A percentile compares a stretch with the other conserved stretches of the same genome.
These are phyloP conservation scores for Danionella cerebrum DNA, from an alignment of 2,113 vertebrate genomes.

Conservation along the genomic window DNA sequence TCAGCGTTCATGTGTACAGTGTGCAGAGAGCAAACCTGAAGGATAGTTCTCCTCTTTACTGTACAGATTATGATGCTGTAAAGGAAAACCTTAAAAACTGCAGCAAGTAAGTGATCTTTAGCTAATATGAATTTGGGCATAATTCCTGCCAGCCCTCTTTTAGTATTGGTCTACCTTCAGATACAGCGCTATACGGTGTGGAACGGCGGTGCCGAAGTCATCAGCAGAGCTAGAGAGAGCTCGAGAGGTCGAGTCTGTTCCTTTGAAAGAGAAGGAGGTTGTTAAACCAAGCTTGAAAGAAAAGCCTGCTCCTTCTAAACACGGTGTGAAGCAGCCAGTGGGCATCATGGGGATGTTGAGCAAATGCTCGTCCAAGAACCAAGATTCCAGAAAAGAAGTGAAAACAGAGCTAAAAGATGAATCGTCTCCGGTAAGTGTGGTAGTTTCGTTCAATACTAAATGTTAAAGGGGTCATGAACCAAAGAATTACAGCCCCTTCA, in stretches of 20 bases:
- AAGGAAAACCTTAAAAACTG: conserved; percentile 86
- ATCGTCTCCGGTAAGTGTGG: conserved; percentile 56
- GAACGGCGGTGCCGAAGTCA: conserved; percentile 63
- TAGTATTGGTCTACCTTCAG: conserved; percentile 53
- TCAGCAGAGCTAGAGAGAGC: conserved; percentile 48
- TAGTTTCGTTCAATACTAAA: no score
- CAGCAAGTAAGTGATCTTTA: conserved; percentile 70
- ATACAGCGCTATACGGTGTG: conserved; percentile 82
- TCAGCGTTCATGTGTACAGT: conserved; percentile 90
- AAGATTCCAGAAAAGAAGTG: conserved; percentile 61
- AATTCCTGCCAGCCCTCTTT: background rate
- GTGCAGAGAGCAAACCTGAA: conserved; percentile 86
- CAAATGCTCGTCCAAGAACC: conserved; percentile 63
- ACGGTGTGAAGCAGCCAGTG: conserved; percentile 61
- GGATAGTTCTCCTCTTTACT: conserved; percentile 88
- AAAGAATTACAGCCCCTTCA: no score
- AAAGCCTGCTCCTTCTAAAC: conserved; percentile 49
- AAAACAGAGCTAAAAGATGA: conserved; percentile 70
- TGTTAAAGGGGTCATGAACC: no score
- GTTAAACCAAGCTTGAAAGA: conserved; percentile 54
- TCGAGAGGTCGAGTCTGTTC: conserved; percentile 28
- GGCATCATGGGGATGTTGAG: conserved; percentile 92
- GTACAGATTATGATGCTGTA: conserved; percentile 86
- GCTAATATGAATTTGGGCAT: background rate
- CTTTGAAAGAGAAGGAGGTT: background rate